Evolutionary conservation across 2,113 vertebrate genomes (phyloP), one percentile per base, ranked within the genome.

Genomic region (Rhinoderma darwinii): DNA sequence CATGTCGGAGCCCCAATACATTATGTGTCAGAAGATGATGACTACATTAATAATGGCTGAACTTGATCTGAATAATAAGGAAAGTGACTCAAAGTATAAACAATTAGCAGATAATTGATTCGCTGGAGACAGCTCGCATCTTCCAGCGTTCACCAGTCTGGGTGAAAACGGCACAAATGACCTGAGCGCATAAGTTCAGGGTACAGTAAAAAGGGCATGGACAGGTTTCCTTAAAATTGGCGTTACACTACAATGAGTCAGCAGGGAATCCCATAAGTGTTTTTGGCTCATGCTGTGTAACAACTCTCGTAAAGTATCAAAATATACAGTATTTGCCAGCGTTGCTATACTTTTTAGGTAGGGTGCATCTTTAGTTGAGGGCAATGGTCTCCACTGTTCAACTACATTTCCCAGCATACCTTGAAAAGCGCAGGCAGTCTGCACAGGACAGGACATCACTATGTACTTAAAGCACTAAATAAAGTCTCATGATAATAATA

Each of bases 101-200:
- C 41, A 74, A 74, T 74, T 43, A 74, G 37, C 17, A 74, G 37
- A 74, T 74, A 75, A 74, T 74, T 74, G 73, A 27, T 27, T 44
- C 25, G 15, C 39, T 43, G 72, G 72, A 14, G 72, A n/a, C 72
- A 74, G 39, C 72, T 74, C 25, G 72, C 72, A n/a, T 43, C 72
- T 25, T 43, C 32, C 37, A 4, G 15, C 6, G 39, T n/a, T 74
- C 72, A 74, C 72, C 37, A 43, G 72, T 74, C 72, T 74, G 72
- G 72, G 12, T 43, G 72, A 43, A n/a, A 43, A 41, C 22, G 4
- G 22, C 37, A 74, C 73, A 25, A 7, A 2, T 75, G 73, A 44
- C n/a, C 41, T 75, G 73, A 75, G 43, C 8, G 32, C n/a, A 43
- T 39, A 43, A 41, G 72, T 74, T 43, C 72, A 74, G 25, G 22